Base-by-base conservation (phyloP, 2,797 vertebrate species). In the Phyllotis vaccarum region DNA sequence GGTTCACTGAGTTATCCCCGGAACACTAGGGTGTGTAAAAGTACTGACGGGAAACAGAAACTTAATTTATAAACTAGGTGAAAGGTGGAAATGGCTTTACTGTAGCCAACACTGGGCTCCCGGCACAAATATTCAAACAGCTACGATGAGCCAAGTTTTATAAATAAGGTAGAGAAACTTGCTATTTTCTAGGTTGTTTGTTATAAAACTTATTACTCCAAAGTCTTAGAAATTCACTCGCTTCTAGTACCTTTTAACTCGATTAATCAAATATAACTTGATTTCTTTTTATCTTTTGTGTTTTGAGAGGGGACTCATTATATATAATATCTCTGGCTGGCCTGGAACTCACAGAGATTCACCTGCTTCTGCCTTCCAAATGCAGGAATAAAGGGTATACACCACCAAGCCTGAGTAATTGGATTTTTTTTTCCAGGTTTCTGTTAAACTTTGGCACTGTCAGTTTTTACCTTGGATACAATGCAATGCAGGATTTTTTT, bases 401-500 rank as follows among this genome's bases (percentile, higher is more conserved):
- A 10, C 31, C 21, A 68, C 60, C 7, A 24, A 27, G 13, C n/a
- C 27, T 40, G 13, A 11, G 31, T 86, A 52, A 86, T 88, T 88
- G 58, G 37, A 22, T 74, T 74, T 88, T 43, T 27, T 89, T 83
- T 97, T 89, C 96, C 94, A 99, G 99, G 95, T 99, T 99, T 98
- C 98, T 99, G 89, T 98, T 99, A 96, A 98, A 99, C 97, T 99
- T 99, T 93, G 99, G 99, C 37, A 99, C 98, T 0, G 99, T 99
- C 96, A 99, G 99, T 98, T 99, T 99, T 96, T 99, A 99, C 97
- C 99, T 99, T 34, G 99, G 99, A 93, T 99, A 99, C 98, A 99
- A 99, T 12, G 99, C 99, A 0, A 99, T 99, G 99, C 99, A 99
- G 96, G 99, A 99, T 98, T 99, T 99, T 98, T 99, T 99, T 85